phyloP scores from a whole-genome alignment of 1,140 invertebrate species.

The Sitodiplosis mosellana region DNA sequence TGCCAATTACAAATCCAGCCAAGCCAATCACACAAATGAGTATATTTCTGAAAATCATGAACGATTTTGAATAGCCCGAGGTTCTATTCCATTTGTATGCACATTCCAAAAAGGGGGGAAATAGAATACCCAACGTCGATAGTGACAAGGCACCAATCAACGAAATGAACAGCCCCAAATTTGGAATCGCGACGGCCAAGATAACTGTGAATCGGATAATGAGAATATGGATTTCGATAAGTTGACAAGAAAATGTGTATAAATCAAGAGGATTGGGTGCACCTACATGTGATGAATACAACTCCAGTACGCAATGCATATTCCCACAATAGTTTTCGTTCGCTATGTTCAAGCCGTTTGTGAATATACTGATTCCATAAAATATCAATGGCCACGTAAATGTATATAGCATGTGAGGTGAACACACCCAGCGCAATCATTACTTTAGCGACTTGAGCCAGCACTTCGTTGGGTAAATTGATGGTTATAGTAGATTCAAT shows the following conservation, averaged over 20 bases:
- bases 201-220: conserved; percentile 29
- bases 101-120: conserved; percentile 59
- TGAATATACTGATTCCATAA: conserved; percentile 33
- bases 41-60: not conserved
- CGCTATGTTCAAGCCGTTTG: not conserved
- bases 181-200: conserved; percentile 65
- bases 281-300: not conserved
- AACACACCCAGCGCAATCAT: conserved; percentile 65
- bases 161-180: conserved; percentile 81
- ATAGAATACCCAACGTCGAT: conserved; percentile 77
- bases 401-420: conserved; percentile 66
- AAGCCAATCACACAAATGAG: not conserved
- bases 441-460: conserved; percentile 53
- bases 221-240: not conserved
- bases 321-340: not conserved
- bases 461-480: conserved; percentile 32
- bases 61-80: not conserved
- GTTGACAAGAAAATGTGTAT: too few relatives aligned
- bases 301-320: not conserved
- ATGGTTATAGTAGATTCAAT: conserved; percentile 48
- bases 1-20: not conserved
- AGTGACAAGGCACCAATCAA: conserved; percentile 75
- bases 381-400: conserved; percentile 80
- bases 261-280: not conserved
- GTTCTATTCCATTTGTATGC: not conserved